These are phyloP conservation scores for Acanthochromis polyacanthus DNA, from an alignment of 2,113 vertebrate genomes.

Conservation along the genomic window DNA sequence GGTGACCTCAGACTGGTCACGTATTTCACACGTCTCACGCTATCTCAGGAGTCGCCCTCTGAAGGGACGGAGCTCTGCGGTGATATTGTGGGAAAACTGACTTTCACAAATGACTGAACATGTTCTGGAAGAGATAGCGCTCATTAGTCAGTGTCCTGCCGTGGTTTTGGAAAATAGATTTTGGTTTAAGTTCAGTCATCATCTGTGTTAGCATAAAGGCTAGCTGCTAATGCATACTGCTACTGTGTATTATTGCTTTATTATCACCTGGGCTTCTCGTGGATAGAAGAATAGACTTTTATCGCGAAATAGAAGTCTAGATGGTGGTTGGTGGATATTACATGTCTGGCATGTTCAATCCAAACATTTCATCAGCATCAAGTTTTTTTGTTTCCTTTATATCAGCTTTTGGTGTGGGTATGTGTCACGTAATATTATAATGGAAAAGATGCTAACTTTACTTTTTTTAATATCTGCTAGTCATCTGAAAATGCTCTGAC, in stretches of 20 bases:
- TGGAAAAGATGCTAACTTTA: not conserved
- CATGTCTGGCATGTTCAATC: too few species aligned
- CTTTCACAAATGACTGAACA: not conserved
- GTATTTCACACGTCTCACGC: not conserved
- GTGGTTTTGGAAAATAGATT: too few species aligned
- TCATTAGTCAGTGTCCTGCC: not conserved
- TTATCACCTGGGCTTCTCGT: too few species aligned
- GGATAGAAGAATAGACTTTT: too few species aligned
- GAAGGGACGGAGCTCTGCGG: not conserved
- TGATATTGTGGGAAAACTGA: not conserved
- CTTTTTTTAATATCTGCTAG: slow-evolving; percentile 18
- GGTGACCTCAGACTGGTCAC: slow-evolving; percentile 24
- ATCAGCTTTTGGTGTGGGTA: not conserved
- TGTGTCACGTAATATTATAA: not conserved
- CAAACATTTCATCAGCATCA: too few species aligned
- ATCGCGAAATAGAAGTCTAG: too few species aligned
- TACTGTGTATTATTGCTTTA: too few species aligned
- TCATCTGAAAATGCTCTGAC: slow-evolving; percentile 24
- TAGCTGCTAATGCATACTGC: too few species aligned
- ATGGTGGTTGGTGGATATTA: too few species aligned
- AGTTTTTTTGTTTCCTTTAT: too few species aligned
- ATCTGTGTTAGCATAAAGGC: too few species aligned
- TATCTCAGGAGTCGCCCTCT: not conserved
- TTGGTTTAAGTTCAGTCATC: too few species aligned
- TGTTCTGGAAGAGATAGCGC: not conserved